Conservation (phyloP, 2,888 invertebrate species). For the Halictus quadricinctus region DNA sequence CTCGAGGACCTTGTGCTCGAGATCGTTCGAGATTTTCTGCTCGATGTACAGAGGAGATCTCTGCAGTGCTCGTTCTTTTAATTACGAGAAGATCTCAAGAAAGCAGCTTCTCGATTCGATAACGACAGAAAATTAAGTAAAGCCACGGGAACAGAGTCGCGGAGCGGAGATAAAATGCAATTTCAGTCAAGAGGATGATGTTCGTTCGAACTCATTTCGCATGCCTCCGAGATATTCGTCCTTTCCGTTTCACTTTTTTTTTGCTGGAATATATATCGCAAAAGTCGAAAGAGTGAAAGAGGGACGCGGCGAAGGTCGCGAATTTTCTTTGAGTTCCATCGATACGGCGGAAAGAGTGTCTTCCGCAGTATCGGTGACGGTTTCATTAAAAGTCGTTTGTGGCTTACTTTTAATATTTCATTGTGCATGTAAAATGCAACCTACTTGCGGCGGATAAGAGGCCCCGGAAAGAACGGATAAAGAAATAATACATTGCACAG, state of each 20-base stretch:
- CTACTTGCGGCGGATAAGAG: neutral
- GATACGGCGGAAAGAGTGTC: neutral
- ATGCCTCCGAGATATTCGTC: neutral
- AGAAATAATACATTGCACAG: neutral
- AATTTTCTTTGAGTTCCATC: constrained; percentile 34
- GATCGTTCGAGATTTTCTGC: neutral
- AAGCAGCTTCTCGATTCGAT: neutral
- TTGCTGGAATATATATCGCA: neutral
- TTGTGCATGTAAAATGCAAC: constrained; percentile 18
- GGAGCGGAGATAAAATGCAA: neutral
- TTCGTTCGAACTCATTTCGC: constrained; percentile 20
- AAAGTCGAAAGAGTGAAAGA: neutral
- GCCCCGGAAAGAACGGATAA: neutral
- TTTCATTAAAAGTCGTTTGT: constrained; percentile 40
- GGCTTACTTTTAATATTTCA: constrained; percentile 25
- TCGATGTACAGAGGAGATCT: neutral
- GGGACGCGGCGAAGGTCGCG: neutral
- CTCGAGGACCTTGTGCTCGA: neutral
- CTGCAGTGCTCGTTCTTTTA: neutral
- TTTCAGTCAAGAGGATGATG: constrained; percentile 17
- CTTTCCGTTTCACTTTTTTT: constrained; percentile 5
- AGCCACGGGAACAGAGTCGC: neutral
- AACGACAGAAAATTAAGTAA: neutral
- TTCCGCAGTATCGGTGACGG: neutral
- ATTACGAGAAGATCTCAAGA: neutral